A percentile compares a stretch with the other conserved stretches of the same genome.
phyloP scores from a whole-genome alignment of 1,140 invertebrate genomes.

The Papilio polytes region DNA sequence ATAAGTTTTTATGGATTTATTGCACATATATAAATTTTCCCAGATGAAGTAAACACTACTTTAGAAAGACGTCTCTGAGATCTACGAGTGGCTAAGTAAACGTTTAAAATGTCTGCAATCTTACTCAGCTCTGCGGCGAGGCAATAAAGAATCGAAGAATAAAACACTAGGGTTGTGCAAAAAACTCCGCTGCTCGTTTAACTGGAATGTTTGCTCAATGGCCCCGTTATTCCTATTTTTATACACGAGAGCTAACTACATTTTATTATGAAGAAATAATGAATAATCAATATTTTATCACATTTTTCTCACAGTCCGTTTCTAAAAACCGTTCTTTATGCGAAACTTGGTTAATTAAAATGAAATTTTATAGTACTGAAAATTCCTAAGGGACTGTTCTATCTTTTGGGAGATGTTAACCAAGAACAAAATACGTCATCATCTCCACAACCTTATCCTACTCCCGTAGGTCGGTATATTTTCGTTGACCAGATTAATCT shows the following conservation, averaged over 20 bases:
- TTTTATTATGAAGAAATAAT: background rate
- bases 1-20: background rate
- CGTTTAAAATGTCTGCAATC: constrained; percentile 29
- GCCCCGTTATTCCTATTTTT: constrained; percentile 23
- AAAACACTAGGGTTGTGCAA: constrained; percentile 34
- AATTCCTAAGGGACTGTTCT: background rate
- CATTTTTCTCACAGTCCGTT: background rate
- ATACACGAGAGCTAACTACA: background rate
- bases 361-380: too few species aligned
- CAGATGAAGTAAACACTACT: background rate
- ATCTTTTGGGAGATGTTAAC: too few species aligned
- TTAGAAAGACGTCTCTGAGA: background rate
- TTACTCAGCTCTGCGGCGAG: constrained; percentile 28
- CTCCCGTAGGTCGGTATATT: too few species aligned
- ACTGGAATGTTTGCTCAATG: constrained; percentile 38
- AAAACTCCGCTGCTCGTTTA: constrained; percentile 30
- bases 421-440: too few species aligned
- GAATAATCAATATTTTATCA: background rate
- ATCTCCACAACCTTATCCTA: too few species aligned
- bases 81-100: constrained; percentile 35
- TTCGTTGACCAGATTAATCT: too few species aligned
- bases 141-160: constrained; percentile 36
- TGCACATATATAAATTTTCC: background rate
- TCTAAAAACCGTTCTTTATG: background rate
- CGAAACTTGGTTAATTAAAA: too few species aligned